Conservation (phyloP, 2,113 vertebrate genomes). For the Phyllopteryx taeniolatus region DNA sequence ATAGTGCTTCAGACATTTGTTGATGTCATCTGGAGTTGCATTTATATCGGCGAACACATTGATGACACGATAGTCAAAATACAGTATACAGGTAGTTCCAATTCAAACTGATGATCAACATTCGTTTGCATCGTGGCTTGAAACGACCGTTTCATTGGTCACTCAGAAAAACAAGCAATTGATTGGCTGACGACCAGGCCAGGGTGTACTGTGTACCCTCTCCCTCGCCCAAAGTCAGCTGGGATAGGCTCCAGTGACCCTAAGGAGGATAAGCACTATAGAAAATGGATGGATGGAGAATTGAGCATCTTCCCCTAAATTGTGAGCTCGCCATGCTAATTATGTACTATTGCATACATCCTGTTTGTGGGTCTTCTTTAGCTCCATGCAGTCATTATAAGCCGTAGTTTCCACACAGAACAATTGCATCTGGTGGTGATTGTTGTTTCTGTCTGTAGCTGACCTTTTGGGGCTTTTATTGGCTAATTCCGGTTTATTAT, state of each 20-base stretch:
- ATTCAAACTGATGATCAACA: background rate
- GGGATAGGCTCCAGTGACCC: background rate
- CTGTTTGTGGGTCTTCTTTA: slow-evolving; percentile 15
- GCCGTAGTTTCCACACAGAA: slow-evolving; percentile 1
- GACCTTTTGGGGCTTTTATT: slow-evolving; percentile 30
- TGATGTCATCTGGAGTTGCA: background rate
- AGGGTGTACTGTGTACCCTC: background rate
- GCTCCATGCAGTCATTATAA: slow-evolving; percentile 15
- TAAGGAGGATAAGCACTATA: background rate
- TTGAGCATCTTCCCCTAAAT: background rate
- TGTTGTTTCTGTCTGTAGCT: slow-evolving; percentile 13
- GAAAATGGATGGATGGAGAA: background rate
- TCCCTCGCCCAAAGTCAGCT: background rate
- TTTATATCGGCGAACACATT: background rate
- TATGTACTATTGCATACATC: slow-evolving; percentile 1
- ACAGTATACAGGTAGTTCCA: background rate
- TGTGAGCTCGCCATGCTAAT: background rate
- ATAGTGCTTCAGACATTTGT: too few species aligned
- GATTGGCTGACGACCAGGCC: background rate
- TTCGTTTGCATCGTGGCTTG: background rate
- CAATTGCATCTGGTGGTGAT: slow-evolving; percentile 3
- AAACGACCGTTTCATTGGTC: background rate
- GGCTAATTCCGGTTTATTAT: slow-evolving; percentile 33
- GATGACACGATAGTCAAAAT: background rate
- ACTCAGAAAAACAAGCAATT: background rate